Conservation (phyloP, 1,140 invertebrate genomes). For the Tachypleus tridentatus region DNA sequence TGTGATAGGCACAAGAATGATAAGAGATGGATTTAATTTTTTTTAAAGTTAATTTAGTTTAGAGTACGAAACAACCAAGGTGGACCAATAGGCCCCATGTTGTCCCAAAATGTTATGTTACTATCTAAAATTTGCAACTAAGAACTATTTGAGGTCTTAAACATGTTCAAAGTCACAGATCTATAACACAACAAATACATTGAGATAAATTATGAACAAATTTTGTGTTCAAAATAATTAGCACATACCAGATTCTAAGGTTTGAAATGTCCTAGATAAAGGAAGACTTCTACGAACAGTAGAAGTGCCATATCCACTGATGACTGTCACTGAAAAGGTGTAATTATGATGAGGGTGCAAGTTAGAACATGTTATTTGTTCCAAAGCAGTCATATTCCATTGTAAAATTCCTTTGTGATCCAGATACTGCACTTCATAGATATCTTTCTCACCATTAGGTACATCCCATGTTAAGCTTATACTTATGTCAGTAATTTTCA, state of each 20-base stretch:
- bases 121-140: too few species aligned
- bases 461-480: slow-evolving; percentile 66
- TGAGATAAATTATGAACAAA: not conserved
- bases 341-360: slow-evolving; percentile 72
- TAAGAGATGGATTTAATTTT: too few species aligned
- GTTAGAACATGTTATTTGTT: slow-evolving; percentile 55
- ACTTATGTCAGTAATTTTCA: slow-evolving; percentile 59
- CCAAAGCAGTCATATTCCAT: slow-evolving; percentile 55
- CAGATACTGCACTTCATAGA: slow-evolving; percentile 73
- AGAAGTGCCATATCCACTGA: slow-evolving; percentile 61
- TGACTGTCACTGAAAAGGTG: slow-evolving; percentile 73
- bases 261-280: slow-evolving; percentile 62
- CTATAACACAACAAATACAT: too few species aligned
- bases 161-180: too few species aligned
- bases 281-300: slow-evolving; percentile 57
- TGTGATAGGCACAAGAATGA: too few species aligned
- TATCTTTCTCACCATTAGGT: slow-evolving; percentile 69
- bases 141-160: too few species aligned
- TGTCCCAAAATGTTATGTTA: too few species aligned
- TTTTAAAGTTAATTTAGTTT: too few species aligned
- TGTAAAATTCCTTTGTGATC: slow-evolving; percentile 46
- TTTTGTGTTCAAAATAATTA: slow-evolving; percentile 34
- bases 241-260: slow-evolving; percentile 50
- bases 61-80: too few species aligned
- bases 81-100: too few species aligned